Evolutionary conservation across 23 tunicate genomes (phyloP), one percentile per base, ranked within the genome.

Genomic region (Clavelina lepadiformis): DNA sequence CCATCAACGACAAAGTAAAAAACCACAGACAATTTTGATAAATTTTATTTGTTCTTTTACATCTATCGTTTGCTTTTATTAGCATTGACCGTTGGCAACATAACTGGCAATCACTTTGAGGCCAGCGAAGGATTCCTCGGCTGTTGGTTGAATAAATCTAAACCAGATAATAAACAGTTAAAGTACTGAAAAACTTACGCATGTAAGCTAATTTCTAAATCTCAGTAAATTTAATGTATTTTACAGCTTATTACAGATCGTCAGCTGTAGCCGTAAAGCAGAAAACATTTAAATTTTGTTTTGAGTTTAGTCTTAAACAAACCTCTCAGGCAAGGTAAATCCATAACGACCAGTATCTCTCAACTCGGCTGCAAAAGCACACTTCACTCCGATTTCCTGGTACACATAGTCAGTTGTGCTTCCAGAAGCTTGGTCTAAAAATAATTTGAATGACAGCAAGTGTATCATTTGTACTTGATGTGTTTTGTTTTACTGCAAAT

Each of bases 301-400:
- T n/a, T n/a, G n/a, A n/a, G n/a, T n/a, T n/a, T n/a, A 8, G 49
- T 15, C 11, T 11, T 6, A 53, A 53, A n/a, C 58, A 33, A 49
- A 86, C 95, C 49, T 35, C 38, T 78, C 86, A 7, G 95, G 95
- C 26, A 86, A 76, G 33, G 57, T 73, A 65, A 86, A 86, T 35
- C 95, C 95, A 46, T 78, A 86, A 1, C 20, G 27, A 18, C 95
- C 95, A n/a, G 81, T 79, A 47, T 86, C 95, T 57, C 95, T 73
- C 50, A 86, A 61, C 58, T 86, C 95, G 33, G 95, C 86, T 3
- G 81, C 95, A 52, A 79, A 86, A 30, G 86, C 34, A 66, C 95
- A 86, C 28, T 79, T 86, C 21, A 86, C 53, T 11, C 76, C 75
- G 19, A 71, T 45, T 5, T 74, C 47, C 7, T 72, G 71, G 81